These are phyloP conservation scores for Caenorhabditis wallacei DNA, from an alignment of 2,888 invertebrate genomes.

Conservation along the genomic window DNA sequence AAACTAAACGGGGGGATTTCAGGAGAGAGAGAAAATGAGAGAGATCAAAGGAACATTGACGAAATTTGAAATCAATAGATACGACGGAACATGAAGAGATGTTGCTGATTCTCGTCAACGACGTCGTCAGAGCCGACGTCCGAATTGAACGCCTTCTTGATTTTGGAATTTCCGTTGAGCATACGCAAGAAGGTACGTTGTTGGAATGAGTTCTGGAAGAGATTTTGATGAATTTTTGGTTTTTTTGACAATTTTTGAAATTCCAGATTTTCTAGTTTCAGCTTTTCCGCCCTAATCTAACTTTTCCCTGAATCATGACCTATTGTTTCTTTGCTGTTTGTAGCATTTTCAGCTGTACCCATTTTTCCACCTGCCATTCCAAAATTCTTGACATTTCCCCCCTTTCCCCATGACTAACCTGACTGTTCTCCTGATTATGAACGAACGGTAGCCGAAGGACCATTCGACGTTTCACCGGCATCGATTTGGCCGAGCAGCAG, in stretches of 20 bases:
- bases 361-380: neutral
- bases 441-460: conserved; percentile 62
- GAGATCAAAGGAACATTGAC: neutral
- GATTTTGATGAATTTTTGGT: too few species aligned
- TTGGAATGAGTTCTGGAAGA: conserved; percentile 47
- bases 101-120: neutral
- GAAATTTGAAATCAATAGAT: conserved; percentile 19
- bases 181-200: conserved; percentile 52
- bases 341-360: neutral
- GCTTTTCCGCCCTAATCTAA: too few species aligned
- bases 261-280: too few species aligned
- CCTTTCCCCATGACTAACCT: conserved; percentile 21
- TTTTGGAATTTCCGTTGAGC: conserved; percentile 57
- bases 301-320: too few species aligned
- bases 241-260: neutral
- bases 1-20: conserved; percentile 5
- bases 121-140: neutral
- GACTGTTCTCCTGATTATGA: conserved; percentile 52
- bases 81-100: conserved; percentile 44
- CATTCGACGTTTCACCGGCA: conserved; percentile 62
- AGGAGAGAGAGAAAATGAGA: neutral
- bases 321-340: too few species aligned
- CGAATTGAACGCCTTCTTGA: conserved; percentile 40
- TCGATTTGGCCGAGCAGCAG: conserved; percentile 44
- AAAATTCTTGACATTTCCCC: neutral